These are phyloP conservation scores for Tiliacea aurago DNA, from an alignment of 2,888 invertebrate species.

Conservation along the genomic window DNA sequence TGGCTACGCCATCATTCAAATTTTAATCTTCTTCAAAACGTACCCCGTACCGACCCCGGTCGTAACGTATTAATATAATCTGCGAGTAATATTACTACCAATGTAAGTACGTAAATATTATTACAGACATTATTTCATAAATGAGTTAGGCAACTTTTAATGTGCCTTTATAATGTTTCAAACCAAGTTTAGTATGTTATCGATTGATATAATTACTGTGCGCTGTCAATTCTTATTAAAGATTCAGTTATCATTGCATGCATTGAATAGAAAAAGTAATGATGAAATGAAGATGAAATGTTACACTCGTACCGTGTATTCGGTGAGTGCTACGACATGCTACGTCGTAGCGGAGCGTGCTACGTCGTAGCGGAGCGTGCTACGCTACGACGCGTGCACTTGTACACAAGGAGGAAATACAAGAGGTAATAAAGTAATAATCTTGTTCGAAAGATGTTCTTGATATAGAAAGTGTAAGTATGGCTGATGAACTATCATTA, in stretches of 20 bases:
- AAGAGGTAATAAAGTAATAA: not conserved
- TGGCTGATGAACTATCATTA: not conserved
- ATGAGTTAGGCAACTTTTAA: not conserved
- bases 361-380: not conserved
- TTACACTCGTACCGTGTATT: not conserved
- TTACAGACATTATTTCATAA: not conserved
- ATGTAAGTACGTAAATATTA: not conserved
- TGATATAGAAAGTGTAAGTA: not conserved
- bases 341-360: constrained; percentile 38
- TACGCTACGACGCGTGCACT: constrained; percentile 20
- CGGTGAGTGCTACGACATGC: constrained; percentile 27
- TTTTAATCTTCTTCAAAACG: not conserved
- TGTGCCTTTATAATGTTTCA: not conserved
- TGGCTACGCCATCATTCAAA: constrained; percentile 2
- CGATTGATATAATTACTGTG: not conserved
- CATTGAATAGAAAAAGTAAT: not conserved
- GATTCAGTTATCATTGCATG: not conserved
- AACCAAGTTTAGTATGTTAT: not conserved
- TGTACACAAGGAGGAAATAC: too few species aligned
- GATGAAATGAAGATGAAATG: too few species aligned
- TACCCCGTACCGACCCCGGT: not conserved
- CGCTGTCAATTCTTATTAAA: not conserved
- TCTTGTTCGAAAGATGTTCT: not conserved
- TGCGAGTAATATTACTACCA: not conserved
- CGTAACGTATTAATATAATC: not conserved